Base-by-base conservation (phyloP, 1,140 invertebrate species). In the Magallana angulata region DNA sequence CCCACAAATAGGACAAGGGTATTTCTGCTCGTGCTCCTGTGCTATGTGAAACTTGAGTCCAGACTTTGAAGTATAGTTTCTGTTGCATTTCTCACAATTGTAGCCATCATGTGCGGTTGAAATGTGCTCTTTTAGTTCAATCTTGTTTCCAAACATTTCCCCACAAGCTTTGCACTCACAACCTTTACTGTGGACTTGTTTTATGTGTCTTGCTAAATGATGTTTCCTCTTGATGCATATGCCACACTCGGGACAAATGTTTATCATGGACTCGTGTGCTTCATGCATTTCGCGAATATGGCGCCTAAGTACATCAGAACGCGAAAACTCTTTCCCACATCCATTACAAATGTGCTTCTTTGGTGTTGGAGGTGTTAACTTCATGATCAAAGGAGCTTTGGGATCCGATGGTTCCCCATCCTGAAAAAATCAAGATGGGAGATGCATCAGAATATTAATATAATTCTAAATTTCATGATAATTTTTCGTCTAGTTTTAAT, bases 401-500 rank as follows among this genome's bases (percentile, higher is more conserved):
- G 82, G n/a, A n/a, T 36, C 24, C 82, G 24, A 36, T 18, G 57
- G 18, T 36, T 84, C 82, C 59, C 30, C 82, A 84, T 59, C 82
- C 82, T 84, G 82, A 84, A 84, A 48, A 84, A 84, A 60, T 84
- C 82, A 57, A 84, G 57, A 82, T 57, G 81, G 81, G 81, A 82
- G 57, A 82, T 57, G 48, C 81, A 82, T 82, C 81, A 82, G 81
- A 57, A 82, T 48, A 82, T 57, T n/a, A 57, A 82, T 30, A 76
- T 71, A 30, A 76, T 30, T 76, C 30, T 76, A 11, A 76, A 36
- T 30, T 76, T 76, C 36, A 48, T 48, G 36, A 9, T 76, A 24
- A 76, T 76, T 30, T 76, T 24, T 9, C 9, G 2, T 76, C 18
- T 71, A 9, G 24, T 9, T 7, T 30, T 76, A 18, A 30, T 76